These are phyloP conservation scores for Strigamia crassipes DNA, from an alignment of 2,888 invertebrate genomes.

Conservation along the genomic window DNA sequence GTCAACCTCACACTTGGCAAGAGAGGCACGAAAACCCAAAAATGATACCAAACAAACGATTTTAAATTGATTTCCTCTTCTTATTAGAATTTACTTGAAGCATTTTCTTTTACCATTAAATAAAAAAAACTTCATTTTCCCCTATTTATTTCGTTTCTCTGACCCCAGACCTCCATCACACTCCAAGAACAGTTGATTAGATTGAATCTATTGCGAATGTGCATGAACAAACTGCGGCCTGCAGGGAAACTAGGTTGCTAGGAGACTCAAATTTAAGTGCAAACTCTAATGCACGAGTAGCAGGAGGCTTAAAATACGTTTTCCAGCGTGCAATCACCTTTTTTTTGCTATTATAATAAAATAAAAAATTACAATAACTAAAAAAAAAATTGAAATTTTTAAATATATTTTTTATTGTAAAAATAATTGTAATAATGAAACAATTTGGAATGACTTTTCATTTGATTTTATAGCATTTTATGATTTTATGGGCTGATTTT, in stretches of 20 bases:
- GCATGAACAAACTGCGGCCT: constrained; percentile 22
- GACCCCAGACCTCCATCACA: constrained; percentile 26
- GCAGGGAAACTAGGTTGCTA: background rate
- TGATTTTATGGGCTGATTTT: too few species aligned
- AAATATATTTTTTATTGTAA: too few species aligned
- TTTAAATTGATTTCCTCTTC: background rate
- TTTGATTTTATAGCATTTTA: too few species aligned
- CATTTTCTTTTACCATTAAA: constrained; percentile 14
- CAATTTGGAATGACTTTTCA: too few species aligned
- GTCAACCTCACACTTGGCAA: background rate
- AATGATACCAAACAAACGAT: background rate
- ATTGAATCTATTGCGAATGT: constrained; percentile 27
- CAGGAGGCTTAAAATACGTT: background rate
- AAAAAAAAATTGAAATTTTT: too few species aligned
- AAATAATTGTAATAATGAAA: too few species aligned
- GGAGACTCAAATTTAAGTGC: background rate
- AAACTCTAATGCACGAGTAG: background rate
- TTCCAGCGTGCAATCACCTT: too few species aligned
- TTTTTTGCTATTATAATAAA: too few species aligned
- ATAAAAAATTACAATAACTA: too few species aligned
- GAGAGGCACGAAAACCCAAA: background rate
- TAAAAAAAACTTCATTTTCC: background rate
- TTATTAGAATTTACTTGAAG: background rate
- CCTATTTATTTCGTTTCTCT: constrained; percentile 10
- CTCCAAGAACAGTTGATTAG: constrained; percentile 26